phyloP scores from a whole-genome alignment of 2,113 vertebrate species.

The Xenus cinereus region DNA sequence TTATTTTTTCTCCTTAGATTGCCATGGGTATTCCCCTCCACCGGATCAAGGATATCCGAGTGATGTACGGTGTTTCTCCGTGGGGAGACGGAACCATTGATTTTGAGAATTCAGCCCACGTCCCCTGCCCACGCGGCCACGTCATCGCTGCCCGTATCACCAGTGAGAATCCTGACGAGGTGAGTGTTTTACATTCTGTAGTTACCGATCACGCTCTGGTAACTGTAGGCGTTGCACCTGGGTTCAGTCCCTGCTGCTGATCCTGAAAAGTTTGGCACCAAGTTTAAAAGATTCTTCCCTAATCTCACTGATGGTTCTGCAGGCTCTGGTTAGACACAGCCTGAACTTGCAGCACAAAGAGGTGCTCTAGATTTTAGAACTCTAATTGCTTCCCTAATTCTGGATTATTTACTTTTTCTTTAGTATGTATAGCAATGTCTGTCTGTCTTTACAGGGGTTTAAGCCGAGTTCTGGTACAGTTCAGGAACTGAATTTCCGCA shows the following conservation, averaged over 20 bases:
- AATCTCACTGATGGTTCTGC: neutral
- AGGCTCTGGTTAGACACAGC: neutral
- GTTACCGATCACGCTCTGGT: neutral
- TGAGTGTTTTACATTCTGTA: neutral
- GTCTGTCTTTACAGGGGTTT: constrained; percentile 84
- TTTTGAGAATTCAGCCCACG: constrained; percentile 88
- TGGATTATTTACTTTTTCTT: neutral
- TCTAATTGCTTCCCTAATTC: neutral
- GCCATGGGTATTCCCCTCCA: constrained; percentile 96
- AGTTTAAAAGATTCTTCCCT: neutral
- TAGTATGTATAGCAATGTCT: neutral
- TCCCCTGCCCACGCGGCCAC: constrained; percentile 91
- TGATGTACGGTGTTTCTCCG: constrained; percentile 92
- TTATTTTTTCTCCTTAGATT: constrained; percentile 76
- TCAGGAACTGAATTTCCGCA: constrained; percentile 98
- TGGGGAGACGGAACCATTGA: constrained; percentile 93
- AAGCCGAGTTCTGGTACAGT: constrained; percentile 98
- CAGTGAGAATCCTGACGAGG: constrained; percentile 99
- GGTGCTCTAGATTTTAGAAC: neutral
- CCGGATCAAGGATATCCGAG: constrained; percentile 95
- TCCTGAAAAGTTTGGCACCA: neutral
- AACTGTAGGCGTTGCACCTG: fast-evolving
- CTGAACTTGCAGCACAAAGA: neutral
- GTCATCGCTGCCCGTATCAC: constrained; percentile 98
- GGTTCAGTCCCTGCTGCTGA: neutral